phyloP scores from a whole-genome alignment of 2,113 vertebrate species.

The Oryzias woworae region DNA sequence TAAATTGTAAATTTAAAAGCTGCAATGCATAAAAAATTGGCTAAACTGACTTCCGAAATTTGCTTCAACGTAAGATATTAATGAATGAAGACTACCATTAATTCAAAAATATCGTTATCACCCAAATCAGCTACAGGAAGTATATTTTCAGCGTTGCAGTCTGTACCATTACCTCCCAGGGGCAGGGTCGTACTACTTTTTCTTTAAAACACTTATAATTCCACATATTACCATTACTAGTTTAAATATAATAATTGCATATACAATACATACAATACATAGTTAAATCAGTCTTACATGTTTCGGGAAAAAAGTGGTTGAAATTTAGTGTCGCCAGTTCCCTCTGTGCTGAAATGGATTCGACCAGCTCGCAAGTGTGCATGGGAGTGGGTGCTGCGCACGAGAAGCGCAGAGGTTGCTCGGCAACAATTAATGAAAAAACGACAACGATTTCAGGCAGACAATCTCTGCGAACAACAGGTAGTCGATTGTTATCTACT shows the following conservation, averaged over 20 bases:
- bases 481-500: neutral
- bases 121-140: slow-evolving; percentile 66
- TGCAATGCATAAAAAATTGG: neutral
- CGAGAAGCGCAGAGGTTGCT: slow-evolving; percentile 44
- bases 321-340: neutral
- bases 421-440: slow-evolving; percentile 40
- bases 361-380: slow-evolving; percentile 16
- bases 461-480: slow-evolving; percentile 13
- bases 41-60: neutral
- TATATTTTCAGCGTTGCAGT: slow-evolving; percentile 35
- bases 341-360: slow-evolving; percentile 31
- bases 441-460: neutral
- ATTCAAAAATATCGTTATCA: slow-evolving; percentile 55
- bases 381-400: slow-evolving; percentile 40
- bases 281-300: neutral
- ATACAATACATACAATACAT: rapidly evolving
- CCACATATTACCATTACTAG: rapidly evolving
- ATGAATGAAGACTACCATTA: slow-evolving; percentile 26
- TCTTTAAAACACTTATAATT: neutral
- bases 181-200: neutral
- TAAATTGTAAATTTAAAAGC: neutral
- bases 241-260: rapidly evolving
- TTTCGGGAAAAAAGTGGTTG: no score
- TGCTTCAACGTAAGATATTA: slow-evolving; percentile 5
- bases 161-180: slow-evolving; percentile 45